Evolutionary conservation across 1,140 invertebrate genomes (phyloP).

Genomic region (Drosophila triauraria): DNA sequence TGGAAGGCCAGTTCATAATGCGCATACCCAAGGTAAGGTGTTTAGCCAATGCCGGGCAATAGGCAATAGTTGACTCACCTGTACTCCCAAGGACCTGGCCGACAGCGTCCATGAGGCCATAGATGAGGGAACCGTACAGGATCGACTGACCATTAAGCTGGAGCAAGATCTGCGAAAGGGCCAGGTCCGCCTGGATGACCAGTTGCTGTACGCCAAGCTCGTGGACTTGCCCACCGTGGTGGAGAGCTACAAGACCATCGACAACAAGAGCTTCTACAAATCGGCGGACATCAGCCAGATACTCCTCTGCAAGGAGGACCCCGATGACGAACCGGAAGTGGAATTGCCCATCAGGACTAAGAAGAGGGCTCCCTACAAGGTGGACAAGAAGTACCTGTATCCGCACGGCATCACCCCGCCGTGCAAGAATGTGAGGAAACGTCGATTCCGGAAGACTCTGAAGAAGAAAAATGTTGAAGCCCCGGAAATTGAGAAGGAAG

Average conservation of each 20-base stretch:
- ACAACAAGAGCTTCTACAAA: constrained; percentile 98
- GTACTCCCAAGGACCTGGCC: constrained; percentile 89
- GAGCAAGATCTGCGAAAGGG: constrained; percentile 96
- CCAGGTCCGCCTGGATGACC: constrained; percentile 95
- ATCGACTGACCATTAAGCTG: constrained; percentile 94
- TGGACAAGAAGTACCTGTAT: constrained; percentile 97
- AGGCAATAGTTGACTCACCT: neutral
- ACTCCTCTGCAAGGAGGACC: constrained; percentile 95
- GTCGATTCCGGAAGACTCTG: constrained; percentile 97
- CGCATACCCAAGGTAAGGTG: constrained; percentile 90
- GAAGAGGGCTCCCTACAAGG: constrained; percentile 95
- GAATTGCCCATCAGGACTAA: constrained; percentile 94
- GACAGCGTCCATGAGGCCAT: constrained; percentile 91
- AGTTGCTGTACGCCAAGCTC: constrained; percentile 94
- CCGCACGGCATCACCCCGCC: constrained; percentile 98
- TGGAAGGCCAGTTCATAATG: constrained; percentile 96
- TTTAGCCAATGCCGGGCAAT: constrained; percentile 2
- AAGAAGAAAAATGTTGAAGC: constrained; percentile 99
- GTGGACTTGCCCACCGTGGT: constrained; percentile 97
- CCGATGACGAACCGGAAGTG: constrained; percentile 92
- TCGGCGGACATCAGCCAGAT: constrained; percentile 98
- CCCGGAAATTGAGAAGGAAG: constrained; percentile 99
- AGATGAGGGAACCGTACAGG: constrained; percentile 92
- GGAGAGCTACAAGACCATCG: constrained; percentile 97
- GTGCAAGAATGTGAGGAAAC: constrained; percentile 96